Evolutionary conservation across 2,113 vertebrate genomes (phyloP).

Genomic region (Otocyon megalotis): DNA sequence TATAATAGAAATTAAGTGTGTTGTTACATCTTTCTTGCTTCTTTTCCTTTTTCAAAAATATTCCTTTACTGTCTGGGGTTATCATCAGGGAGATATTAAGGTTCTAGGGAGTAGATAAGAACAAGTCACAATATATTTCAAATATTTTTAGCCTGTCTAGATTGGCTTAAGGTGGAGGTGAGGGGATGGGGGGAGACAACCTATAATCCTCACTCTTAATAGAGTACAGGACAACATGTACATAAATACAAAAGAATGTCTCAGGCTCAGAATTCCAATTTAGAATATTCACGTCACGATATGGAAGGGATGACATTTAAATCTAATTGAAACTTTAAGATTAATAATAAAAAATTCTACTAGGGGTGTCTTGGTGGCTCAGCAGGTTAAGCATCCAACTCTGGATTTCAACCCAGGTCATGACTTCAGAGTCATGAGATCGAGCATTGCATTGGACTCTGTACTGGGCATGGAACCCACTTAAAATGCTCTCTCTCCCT

Average conservation of each 20-base stretch:
- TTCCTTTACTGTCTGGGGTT: not conserved
- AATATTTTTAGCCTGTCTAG: not conserved
- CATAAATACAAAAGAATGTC: not conserved
- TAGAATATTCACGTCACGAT: not conserved
- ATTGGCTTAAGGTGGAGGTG: not conserved
- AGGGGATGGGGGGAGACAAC: not conserved
- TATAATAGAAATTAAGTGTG: not conserved
- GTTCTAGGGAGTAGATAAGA: not conserved
- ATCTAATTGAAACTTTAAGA: not conserved
- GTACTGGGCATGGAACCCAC: not conserved
- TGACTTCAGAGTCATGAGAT: not conserved
- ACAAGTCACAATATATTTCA: not conserved
- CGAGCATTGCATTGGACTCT: accelerated
- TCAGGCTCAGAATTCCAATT: not conserved
- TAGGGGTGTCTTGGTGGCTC: not conserved
- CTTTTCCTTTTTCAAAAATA: not conserved
- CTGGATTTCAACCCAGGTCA: not conserved
- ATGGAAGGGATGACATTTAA: not conserved
- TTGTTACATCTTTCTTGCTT: not conserved
- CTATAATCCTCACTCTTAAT: not conserved
- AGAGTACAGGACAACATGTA: not conserved
- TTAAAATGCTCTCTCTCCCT: not conserved
- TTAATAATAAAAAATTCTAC: not conserved
- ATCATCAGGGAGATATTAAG: not conserved
- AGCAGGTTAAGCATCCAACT: not conserved